Evolutionary conservation across 2,113 vertebrate species (phyloP), one percentile per base, ranked within the genome.

Genomic region (Scomber scombrus): DNA sequence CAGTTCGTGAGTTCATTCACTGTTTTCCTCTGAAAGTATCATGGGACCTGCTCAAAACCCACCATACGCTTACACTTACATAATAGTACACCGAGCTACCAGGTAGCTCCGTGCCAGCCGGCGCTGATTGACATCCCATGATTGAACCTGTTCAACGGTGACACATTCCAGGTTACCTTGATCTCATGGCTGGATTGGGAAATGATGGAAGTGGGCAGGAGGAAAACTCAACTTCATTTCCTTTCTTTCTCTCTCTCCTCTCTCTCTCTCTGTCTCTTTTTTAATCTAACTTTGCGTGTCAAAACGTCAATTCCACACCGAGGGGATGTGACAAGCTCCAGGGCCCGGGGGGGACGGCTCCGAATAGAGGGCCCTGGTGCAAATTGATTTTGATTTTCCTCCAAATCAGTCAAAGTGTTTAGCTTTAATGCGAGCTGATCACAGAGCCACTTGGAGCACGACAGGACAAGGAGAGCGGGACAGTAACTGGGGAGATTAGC

Each of bases 311-410:
- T 95, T 95, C 89, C 40, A 63, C 79, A 77, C 72, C 90, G 87
- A 95, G 91, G 89, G 87, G 91, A 95, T 94, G 93, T 94, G 95
- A 95, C 95, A 95, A 91, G 93, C 90, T 91, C 16, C 16, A 31
- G 86, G 82, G 89, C 93, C 94, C 92, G 56, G 70, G 82, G 91
- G 95, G 93, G 92, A 91, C 80, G 51, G 88, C 89, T 91, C 81
- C 71, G 90, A 94, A 90, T 89, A 85, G 88, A 94, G 85, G 91
- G 82, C 93, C 81, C 70, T 82, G 72, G 84, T 89, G 84, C 95
- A 96, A 95, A 95, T 95, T 95, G 95, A 96, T 96, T 94, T 95
- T 92, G 95, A 96, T 95, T 95, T 94, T 92, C 91, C 90, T 95
- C 93, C 93, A 95, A 95, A 95, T 95, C 94, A 95, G 93, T 96